phyloP scores from a whole-genome alignment of 2,888 invertebrate species.

The Drosophila monieri region DNA sequence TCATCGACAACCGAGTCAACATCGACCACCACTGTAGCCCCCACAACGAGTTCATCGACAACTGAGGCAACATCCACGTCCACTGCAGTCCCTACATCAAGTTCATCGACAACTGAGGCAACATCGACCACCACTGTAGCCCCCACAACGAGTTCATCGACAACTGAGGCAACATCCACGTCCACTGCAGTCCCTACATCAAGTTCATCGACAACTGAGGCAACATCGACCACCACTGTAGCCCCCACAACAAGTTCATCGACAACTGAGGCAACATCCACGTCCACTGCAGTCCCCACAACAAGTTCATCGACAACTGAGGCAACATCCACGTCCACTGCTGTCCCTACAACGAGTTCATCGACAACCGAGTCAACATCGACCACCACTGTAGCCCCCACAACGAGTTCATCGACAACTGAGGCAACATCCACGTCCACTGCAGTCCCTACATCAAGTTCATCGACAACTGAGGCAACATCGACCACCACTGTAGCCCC shows the following conservation, averaged over 20 bases:
- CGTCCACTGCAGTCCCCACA: not conserved
- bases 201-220: no score
- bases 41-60: not conserved
- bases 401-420: not conserved
- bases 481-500: not conserved
- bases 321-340: no score
- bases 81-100: not conserved
- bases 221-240: no score
- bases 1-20: slow-evolving; percentile 4
- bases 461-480: not conserved
- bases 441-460: not conserved
- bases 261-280: not conserved
- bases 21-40: not conserved
- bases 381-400: no score
- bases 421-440: no score
- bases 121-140: no score
- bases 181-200: no score
- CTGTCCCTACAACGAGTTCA: not conserved
- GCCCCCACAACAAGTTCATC: not conserved
- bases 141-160: not conserved
- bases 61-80: no score
- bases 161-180: no score
- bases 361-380: not conserved
- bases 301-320: not conserved
- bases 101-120: not conserved